These are phyloP conservation scores for Rhabdomys pumilio DNA, from an alignment of 2,797 vertebrate genomes.

Conservation along the genomic window DNA sequence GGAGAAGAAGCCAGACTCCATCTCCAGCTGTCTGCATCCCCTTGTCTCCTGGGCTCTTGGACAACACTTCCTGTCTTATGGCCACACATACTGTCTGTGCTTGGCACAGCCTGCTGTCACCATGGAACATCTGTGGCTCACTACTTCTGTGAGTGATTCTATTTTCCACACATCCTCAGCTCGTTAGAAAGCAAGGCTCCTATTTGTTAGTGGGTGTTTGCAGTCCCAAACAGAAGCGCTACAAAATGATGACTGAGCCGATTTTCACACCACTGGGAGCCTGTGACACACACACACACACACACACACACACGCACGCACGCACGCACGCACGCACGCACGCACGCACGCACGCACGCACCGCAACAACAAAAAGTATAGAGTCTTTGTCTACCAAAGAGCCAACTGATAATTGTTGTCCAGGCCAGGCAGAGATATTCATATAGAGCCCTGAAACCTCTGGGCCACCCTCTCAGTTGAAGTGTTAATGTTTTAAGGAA, in stretches of 20 bases:
- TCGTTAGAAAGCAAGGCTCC: constrained; percentile 82
- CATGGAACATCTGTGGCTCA: constrained; percentile 81
- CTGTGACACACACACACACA: constrained; percentile 44
- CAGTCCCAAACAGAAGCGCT: constrained; percentile 79
- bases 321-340: constrained; percentile 42
- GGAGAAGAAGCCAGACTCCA: background rate
- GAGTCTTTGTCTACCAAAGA: background rate
- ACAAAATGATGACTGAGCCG: constrained; percentile 78
- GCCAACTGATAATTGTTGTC: background rate
- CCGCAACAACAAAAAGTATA: background rate
- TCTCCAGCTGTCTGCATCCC: background rate
- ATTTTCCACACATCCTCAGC: constrained; percentile 82
- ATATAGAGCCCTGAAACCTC: background rate
- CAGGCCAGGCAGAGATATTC: background rate
- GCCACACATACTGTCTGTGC: constrained; percentile 51
- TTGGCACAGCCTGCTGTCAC: constrained; percentile 74
- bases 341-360: background rate
- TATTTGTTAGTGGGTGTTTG: constrained; percentile 85
- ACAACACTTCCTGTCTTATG: constrained; percentile 56
- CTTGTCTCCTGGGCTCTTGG: constrained; percentile 29
- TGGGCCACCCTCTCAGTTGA: background rate
- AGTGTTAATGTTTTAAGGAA: background rate
- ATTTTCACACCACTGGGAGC: constrained; percentile 77
- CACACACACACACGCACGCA: background rate
- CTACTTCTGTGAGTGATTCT: constrained; percentile 77